Evolutionary conservation across 2,888 invertebrate species (phyloP).

Genomic region (Stenodema calcarata): DNA sequence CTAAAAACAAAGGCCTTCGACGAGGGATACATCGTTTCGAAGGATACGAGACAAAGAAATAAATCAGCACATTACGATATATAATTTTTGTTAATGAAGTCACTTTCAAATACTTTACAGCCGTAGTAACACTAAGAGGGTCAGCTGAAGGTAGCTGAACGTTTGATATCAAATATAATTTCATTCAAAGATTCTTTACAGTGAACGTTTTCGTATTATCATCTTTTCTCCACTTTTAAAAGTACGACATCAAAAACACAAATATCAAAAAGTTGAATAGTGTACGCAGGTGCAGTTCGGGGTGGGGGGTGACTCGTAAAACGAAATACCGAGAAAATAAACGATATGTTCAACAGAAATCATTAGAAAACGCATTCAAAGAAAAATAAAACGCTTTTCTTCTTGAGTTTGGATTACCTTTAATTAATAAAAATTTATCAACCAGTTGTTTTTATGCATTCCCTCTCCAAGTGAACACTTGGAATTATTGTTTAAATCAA

Average conservation of each 20-base stretch:
- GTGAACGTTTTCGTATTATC: not conserved
- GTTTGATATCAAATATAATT: constrained; percentile 31
- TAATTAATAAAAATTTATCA: not conserved
- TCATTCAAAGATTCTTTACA: constrained; percentile 8
- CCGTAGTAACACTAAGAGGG: constrained; percentile 22
- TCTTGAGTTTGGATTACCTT: not conserved
- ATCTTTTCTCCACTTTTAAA: not conserved
- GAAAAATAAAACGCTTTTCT: constrained; percentile 5
- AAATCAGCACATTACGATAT: constrained; percentile 11
- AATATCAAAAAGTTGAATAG: not conserved
- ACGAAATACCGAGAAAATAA: not conserved
- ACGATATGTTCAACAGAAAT: constrained; percentile 17
- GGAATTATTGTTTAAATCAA: not conserved
- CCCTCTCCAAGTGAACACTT: not conserved
- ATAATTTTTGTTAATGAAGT: constrained; percentile 20
- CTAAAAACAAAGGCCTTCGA: not conserved
- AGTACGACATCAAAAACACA: constrained; percentile 7
- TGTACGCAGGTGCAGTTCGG: not conserved
- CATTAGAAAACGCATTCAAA: not conserved
- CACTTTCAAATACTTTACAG: constrained; percentile 39
- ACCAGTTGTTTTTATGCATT: not conserved
- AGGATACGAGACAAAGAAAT: not conserved
- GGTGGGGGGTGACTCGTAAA: not conserved
- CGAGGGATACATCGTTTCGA: not conserved
- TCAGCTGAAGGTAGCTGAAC: constrained; percentile 7